A percentile compares a stretch with the other conserved stretches of the same genome.
Evolutionary conservation across 2,888 invertebrate species (phyloP).

Genomic region (Drosophila pseudotakahashii): DNA sequence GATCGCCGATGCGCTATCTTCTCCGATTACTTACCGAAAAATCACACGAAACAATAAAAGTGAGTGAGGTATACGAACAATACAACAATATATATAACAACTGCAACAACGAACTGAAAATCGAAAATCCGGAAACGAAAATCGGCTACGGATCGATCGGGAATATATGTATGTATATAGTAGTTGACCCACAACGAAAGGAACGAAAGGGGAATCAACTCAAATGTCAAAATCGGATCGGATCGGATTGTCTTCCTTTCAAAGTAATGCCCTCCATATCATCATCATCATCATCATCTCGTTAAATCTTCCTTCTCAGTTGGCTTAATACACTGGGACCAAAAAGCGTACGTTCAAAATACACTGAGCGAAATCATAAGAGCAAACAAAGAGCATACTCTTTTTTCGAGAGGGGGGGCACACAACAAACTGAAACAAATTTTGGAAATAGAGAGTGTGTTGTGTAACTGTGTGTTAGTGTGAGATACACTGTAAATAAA

Average conservation of each 20-base stretch:
- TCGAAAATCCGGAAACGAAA: conserved; percentile 22
- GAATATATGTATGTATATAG: conserved; percentile 9
- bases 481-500: conserved; percentile 28
- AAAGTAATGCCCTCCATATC: conserved; percentile 7
- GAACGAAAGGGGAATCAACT: conserved; percentile 18
- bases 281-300: neutral
- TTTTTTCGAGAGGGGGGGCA: conserved; percentile 21
- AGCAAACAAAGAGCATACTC: conserved; percentile 34
- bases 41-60: conserved; percentile 60
- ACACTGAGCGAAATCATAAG: conserved; percentile 44
- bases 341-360: conserved; percentile 38
- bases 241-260: conserved; percentile 1
- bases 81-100: conserved; percentile 44
- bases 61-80: conserved; percentile 54
- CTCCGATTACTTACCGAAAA: conserved; percentile 65
- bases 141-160: conserved; percentile 29
- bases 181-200: conserved; percentile 8
- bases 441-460: conserved; percentile 17
- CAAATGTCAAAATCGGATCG: conserved; percentile 15
- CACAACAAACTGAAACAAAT: conserved; percentile 35
- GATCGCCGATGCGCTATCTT: conserved; percentile 8
- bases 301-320: conserved; percentile 8
- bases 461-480: conserved; percentile 19
- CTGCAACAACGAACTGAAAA: conserved; percentile 36
- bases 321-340: conserved; percentile 13